Conservation (phyloP, 2,113 vertebrate genomes). For the Colius striatus region DNA sequence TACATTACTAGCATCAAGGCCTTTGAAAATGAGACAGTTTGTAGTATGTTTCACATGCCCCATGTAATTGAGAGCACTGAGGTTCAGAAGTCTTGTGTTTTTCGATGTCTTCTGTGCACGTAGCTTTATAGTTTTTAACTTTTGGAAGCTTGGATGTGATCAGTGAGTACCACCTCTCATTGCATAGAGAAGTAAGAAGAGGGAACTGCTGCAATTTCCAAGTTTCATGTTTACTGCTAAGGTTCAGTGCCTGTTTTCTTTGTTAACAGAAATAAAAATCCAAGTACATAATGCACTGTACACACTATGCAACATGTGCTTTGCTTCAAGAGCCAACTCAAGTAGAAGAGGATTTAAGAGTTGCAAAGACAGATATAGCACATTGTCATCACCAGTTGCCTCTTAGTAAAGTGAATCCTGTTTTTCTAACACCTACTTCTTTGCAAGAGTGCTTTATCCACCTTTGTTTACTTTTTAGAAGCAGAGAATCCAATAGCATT, state of each 20-base stretch:
- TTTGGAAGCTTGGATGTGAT: background rate
- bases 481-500: background rate
- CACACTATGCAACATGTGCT: background rate
- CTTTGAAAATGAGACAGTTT: background rate
- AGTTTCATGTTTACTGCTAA: background rate
- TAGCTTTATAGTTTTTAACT: background rate
- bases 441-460: conserved; percentile 22
- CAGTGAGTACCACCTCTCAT: background rate
- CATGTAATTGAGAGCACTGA: background rate
- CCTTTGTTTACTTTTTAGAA: conserved; percentile 54
- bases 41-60: background rate
- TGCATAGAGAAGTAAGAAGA: background rate
- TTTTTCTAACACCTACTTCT: conserved; percentile 39
- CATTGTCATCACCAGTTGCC: conserved; percentile 30
- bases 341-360: conserved; percentile 19
- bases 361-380: conserved; percentile 37
- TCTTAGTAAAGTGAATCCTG: conserved; percentile 19
- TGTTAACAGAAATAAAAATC: background rate
- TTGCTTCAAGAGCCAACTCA: conserved; percentile 4
- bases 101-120: background rate
- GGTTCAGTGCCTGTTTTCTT: background rate
- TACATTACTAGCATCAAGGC: background rate
- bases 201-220: background rate
- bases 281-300: background rate
- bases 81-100: background rate